Evolutionary conservation across 1,140 invertebrate genomes (phyloP), one percentile per base, ranked within the genome.

Genomic region (Zaprionus tsacasi): DNA sequence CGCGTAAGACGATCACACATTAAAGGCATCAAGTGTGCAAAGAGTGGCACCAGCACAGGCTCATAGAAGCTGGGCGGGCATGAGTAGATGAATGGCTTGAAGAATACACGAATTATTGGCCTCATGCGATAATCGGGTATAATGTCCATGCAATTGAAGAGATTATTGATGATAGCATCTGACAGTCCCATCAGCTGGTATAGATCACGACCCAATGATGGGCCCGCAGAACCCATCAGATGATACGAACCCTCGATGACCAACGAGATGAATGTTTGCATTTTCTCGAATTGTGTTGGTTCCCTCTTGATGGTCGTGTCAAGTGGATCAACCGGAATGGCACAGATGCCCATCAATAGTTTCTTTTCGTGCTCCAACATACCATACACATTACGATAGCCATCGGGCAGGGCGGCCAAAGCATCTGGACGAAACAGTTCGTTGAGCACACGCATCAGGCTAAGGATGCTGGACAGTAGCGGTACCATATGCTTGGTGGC

Each of bases 51-150:
- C 35, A 97, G 93, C 36, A 97, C 96, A 71, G 94, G 93, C 70
- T 95, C 94, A 81, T 97, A 96, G 93, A 95, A 96, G 57, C 95
- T 94, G 55, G 96, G 95, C 52, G 97, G 97, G 92, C 97, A 98
- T 21, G 95, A 96, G 82, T 95, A 95, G 78, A 98, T 95, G 82
- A 98, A 98, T 6, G 97, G 96, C 82, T 97, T 97, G 75, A 98
- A 93, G 91, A 98, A 98, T 11, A 96, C 95, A 10, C 97, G 95
- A 72, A 98, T 96, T 55, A 98, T 95, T 0, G 96, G 95, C 52
- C 97, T 94, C 72, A 98, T 91, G 93, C 97, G 95, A 93, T 97
- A 96, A 93, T 98, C 97, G n/a, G 97, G 97, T 82, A 98, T 94
- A 58, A 93, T 93, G 93, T 96, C 95, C 82, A 96, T 93, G 72